phyloP scores from a whole-genome alignment of 2,113 vertebrate genomes.

The Passer domesticus region DNA sequence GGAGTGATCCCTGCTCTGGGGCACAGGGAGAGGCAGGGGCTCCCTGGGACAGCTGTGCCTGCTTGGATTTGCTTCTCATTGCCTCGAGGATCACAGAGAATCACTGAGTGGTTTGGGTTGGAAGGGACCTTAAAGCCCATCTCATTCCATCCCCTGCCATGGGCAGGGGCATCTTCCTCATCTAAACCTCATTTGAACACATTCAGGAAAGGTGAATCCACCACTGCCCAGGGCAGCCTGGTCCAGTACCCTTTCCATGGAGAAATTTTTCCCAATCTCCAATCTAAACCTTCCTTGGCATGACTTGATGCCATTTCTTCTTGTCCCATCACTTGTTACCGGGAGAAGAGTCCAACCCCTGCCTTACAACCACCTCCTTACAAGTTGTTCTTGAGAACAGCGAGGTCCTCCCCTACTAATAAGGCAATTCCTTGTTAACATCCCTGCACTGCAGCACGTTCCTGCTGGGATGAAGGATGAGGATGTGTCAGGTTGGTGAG shows the following conservation, averaged over 20 bases:
- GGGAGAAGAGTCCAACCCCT: neutral
- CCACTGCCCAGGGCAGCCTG: neutral
- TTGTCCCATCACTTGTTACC: neutral
- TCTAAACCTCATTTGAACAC: neutral
- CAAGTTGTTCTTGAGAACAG: neutral
- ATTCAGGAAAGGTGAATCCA: neutral
- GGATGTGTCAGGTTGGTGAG: neutral
- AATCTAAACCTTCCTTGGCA: neutral
- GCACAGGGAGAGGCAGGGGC: rapidly evolving
- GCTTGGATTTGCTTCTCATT: neutral
- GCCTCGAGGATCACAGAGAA: neutral
- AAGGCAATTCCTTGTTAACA: neutral
- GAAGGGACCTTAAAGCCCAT: neutral
- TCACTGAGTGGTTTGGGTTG: neutral
- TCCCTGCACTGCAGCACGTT: rapidly evolving
- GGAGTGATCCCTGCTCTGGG: rapidly evolving
- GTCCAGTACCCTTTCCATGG: neutral
- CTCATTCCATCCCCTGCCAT: rapidly evolving
- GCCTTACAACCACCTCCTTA: neutral
- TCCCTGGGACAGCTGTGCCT: neutral
- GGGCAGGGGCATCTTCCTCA: neutral
- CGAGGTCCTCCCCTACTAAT: neutral
- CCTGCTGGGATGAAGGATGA: neutral
- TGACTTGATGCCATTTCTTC: neutral
- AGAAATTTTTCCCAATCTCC: neutral